Evolutionary conservation across 2,797 vertebrate species (phyloP).

Genomic region (Neosalanx taihuensis): DNA sequence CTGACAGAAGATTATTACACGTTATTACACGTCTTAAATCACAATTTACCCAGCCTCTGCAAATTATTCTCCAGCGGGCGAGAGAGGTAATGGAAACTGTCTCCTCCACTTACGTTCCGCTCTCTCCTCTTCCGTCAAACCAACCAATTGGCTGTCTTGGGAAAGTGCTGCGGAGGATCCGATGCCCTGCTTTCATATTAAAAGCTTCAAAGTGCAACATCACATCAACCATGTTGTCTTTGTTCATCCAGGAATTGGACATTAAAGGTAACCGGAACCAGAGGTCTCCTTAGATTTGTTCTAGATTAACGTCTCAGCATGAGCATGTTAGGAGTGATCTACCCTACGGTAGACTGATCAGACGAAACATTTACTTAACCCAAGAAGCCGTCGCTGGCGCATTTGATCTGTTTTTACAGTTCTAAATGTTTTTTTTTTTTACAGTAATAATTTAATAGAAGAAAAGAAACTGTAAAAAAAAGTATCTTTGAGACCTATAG

Average conservation of each 20-base stretch:
- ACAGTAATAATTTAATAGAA: no score
- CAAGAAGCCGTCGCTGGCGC: no score
- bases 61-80: conserved; percentile 77
- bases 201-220: conserved; percentile 17
- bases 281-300: conserved; percentile 39
- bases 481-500: no score
- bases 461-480: no score
- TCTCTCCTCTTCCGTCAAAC: conserved; percentile 67
- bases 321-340: background rate
- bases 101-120: conserved; percentile 75
- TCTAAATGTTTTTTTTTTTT: no score
- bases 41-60: conserved; percentile 82
- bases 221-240: conserved; percentile 31
- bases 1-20: conserved; percentile 86
- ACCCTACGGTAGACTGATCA: background rate
- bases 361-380: no score
- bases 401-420: no score
- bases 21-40: conserved; percentile 86
- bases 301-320: background rate
- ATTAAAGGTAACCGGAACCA: conserved; percentile 36
- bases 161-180: conserved; percentile 16
- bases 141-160: conserved; percentile 54
- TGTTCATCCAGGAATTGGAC: conserved; percentile 46
- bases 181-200: conserved; percentile 27
- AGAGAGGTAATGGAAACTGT: conserved; percentile 83